phyloP scores from a whole-genome alignment of 2,888 invertebrate genomes.

The Lucinisca nassula region DNA sequence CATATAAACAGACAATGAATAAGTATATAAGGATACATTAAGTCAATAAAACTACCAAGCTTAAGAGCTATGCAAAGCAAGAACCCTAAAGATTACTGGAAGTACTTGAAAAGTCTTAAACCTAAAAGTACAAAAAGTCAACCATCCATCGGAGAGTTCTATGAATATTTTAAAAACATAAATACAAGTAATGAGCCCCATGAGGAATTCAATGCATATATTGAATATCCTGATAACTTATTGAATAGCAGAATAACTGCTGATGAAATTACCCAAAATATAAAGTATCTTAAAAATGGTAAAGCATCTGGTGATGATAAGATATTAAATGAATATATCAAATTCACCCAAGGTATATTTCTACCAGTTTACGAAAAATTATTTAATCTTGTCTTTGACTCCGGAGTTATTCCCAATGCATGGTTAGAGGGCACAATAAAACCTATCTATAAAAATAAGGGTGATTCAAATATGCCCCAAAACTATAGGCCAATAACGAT shows the following conservation, averaged over 20 bases:
- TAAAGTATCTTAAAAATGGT: slow-evolving; percentile 25
- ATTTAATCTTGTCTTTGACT: slow-evolving; percentile 43
- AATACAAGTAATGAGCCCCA: not conserved
- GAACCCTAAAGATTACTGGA: slow-evolving; percentile 18
- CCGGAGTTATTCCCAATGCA: slow-evolving; percentile 28
- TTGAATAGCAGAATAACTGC: too few relatives aligned
- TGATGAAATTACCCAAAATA: too few relatives aligned
- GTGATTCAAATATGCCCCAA: not conserved
- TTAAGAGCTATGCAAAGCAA: not conserved
- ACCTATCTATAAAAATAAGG: slow-evolving; percentile 47
- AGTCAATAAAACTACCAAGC: not conserved
- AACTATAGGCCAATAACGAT: slow-evolving; percentile 58
- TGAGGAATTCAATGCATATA: not conserved
- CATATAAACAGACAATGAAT: slow-evolving; percentile 16
- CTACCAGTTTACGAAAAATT: not conserved
- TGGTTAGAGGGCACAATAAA: slow-evolving; percentile 38
- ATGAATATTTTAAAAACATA: slow-evolving; percentile 4
- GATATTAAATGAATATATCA: slow-evolving; percentile 34
- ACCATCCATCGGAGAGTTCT: not conserved
- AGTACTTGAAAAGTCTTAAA: not conserved
- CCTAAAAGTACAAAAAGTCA: not conserved
- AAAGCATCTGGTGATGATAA: slow-evolving; percentile 20
- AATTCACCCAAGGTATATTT: not conserved
- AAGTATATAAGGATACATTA: slow-evolving; percentile 1
- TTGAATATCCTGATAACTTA: not conserved